phyloP scores from a whole-genome alignment of 2,113 vertebrate species.

The Colossoma macropomum region DNA sequence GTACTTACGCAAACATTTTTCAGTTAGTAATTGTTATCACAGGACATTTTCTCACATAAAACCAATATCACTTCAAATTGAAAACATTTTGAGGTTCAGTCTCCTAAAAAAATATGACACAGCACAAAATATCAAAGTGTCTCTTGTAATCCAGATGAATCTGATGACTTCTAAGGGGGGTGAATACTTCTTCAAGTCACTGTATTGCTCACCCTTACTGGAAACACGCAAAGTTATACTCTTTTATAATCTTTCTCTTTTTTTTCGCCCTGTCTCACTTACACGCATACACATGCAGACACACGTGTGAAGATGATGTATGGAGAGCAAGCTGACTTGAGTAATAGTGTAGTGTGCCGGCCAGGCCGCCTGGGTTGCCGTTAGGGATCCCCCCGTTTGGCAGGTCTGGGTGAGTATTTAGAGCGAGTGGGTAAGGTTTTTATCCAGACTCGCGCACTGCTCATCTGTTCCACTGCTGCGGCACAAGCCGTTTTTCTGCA shows the following conservation, averaged over 20 bases:
- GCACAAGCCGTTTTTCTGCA: background rate
- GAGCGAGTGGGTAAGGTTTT: background rate
- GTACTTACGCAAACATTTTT: too few species aligned
- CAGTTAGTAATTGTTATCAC: too few species aligned
- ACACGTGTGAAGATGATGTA: background rate
- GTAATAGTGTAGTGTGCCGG: background rate
- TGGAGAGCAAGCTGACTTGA: background rate
- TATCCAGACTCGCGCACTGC: conserved; percentile 4
- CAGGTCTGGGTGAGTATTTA: background rate
- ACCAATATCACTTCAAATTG: too few species aligned
- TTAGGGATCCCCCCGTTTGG: conserved; percentile 13
- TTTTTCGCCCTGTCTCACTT: background rate
- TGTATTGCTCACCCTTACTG: background rate
- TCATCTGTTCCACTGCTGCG: conserved; percentile 41
- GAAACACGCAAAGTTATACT: background rate
- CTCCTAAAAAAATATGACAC: too few species aligned
- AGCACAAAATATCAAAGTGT: too few species aligned
- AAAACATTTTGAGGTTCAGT: too few species aligned
- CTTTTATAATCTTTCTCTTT: too few species aligned
- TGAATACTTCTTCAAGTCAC: too few species aligned
- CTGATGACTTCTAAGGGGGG: too few species aligned
- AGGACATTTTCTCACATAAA: too few species aligned
- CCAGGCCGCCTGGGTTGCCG: background rate
- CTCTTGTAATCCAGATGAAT: too few species aligned
- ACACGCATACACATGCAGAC: background rate